phyloP scores from a whole-genome alignment of 2,113 vertebrate genomes.

The Pleuronectes platessa region DNA sequence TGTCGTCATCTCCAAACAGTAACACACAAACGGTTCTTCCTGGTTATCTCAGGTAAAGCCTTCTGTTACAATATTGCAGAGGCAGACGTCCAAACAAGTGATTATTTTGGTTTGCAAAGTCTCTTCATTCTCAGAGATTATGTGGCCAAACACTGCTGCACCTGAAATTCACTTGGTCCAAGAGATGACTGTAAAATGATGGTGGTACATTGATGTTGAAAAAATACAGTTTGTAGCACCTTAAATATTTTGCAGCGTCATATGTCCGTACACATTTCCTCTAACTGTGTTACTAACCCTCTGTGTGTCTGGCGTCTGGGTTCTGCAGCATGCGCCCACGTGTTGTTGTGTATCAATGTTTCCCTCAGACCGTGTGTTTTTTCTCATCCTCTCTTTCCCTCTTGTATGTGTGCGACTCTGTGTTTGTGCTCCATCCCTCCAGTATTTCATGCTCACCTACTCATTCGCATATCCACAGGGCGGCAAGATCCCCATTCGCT shows the following conservation, averaged over 20 bases:
- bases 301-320: slow-evolving; percentile 43
- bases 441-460: slow-evolving; percentile 84
- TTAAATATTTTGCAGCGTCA: slow-evolving; percentile 42
- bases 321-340: slow-evolving; percentile 62
- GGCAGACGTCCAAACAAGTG: neutral
- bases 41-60: too few species aligned
- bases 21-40: neutral
- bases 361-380: slow-evolving; percentile 61
- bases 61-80: too few species aligned
- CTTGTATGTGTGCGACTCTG: slow-evolving; percentile 78
- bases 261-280: slow-evolving; percentile 38
- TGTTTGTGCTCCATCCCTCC: slow-evolving; percentile 79
- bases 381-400: slow-evolving; percentile 76
- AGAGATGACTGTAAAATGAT: neutral
- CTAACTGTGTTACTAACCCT: slow-evolving; percentile 53
- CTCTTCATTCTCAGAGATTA: neutral
- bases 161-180: rapidly evolving
- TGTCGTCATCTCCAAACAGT: neutral
- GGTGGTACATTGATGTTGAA: slow-evolving; percentile 34
- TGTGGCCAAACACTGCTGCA: neutral
- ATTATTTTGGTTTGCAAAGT: neutral
- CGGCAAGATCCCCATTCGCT: slow-evolving; percentile 98
- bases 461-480: slow-evolving; percentile 87
- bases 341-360: slow-evolving; percentile 61
- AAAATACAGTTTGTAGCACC: slow-evolving; percentile 28